Percentiles rank a stretch among this genome's conserved stretches.
Conservation (phyloP, 1,140 invertebrate species). For the Formica exsecta region DNA sequence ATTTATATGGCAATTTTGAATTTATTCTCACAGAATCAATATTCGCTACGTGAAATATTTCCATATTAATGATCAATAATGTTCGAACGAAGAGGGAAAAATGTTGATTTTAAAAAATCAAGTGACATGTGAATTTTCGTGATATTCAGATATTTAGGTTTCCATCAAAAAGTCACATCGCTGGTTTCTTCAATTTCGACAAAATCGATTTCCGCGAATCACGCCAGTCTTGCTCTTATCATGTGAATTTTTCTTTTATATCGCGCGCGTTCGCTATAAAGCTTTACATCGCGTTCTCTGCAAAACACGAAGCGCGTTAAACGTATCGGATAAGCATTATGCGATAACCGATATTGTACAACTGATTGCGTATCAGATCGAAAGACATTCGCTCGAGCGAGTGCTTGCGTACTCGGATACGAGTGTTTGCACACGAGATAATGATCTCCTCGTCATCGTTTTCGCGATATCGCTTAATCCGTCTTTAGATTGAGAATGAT, state of each 20-base stretch:
- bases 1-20: conserved; percentile 42
- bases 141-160: conserved; percentile 1
- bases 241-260: conserved; percentile 17
- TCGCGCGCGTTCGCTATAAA: conserved; percentile 15
- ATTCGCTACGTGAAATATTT: conserved; percentile 38
- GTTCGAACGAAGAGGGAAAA: background rate
- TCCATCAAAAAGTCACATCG: background rate
- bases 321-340: conserved; percentile 24
- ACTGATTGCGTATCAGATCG: conserved; percentile 11
- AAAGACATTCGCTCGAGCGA: background rate
- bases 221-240: conserved; percentile 38
- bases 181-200: background rate
- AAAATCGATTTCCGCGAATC: conserved; percentile 21
- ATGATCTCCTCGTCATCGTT: conserved; percentile 28
- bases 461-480: conserved; percentile 24
- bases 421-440: conserved; percentile 41
- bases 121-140: conserved; percentile 4
- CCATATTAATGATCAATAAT: conserved; percentile 55
- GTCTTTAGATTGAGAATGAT: conserved; percentile 28
- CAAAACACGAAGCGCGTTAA: conserved; percentile 19
- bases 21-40: conserved; percentile 53
- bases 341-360: conserved; percentile 40
- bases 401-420: conserved; percentile 36
- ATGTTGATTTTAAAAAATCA: background rate
- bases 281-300: background rate